Conservation (phyloP, 2,888 invertebrate genomes). For the Tridacna crocea region DNA sequence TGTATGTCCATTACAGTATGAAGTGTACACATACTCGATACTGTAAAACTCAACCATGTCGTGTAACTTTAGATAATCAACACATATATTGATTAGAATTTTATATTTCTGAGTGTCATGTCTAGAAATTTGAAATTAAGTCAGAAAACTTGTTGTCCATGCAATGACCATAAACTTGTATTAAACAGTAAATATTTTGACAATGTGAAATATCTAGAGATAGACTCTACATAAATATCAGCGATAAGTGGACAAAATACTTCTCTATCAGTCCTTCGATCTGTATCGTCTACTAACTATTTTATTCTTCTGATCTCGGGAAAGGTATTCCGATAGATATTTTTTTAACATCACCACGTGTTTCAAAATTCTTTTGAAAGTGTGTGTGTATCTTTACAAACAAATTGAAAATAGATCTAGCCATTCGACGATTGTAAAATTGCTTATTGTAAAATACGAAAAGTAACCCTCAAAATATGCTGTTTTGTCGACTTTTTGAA, state of each 20-base stretch:
- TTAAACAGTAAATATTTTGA: too few relatives aligned
- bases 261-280: too few relatives aligned
- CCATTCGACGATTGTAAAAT: background rate
- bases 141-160: background rate
- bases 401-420: background rate
- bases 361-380: background rate
- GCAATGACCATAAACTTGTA: too few relatives aligned
- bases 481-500: too few relatives aligned
- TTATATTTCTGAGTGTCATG: background rate
- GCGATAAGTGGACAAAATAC: too few relatives aligned
- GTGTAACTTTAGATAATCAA: conserved; percentile 14
- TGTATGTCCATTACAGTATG: conserved; percentile 13
- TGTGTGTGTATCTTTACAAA: background rate
- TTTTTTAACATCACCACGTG: conserved; percentile 18
- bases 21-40: conserved; percentile 23
- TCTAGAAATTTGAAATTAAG: background rate
- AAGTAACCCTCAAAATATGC: too few relatives aligned
- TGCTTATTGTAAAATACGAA: too few relatives aligned
- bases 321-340: background rate
- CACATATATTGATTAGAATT: conserved; percentile 11
- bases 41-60: background rate
- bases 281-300: too few relatives aligned
- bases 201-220: too few relatives aligned
- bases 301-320: too few relatives aligned
- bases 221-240: too few relatives aligned